Percentiles rank a stretch among this genome's conserved stretches.
These are phyloP conservation scores for Labrus mixtus DNA, from an alignment of 2,113 vertebrate species.

Conservation along the genomic window DNA sequence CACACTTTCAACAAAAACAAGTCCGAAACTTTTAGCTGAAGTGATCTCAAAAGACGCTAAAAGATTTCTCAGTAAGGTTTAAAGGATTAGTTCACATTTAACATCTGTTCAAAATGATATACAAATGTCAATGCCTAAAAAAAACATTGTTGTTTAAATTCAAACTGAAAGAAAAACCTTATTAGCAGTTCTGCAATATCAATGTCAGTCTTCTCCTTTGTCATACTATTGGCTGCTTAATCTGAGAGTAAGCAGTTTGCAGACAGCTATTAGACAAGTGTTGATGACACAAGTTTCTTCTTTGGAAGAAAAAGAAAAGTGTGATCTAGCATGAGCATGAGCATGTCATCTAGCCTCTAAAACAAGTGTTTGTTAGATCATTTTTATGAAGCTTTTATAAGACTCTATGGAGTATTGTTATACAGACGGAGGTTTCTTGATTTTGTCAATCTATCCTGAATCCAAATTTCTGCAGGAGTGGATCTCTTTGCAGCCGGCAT, in stretches of 20 bases:
- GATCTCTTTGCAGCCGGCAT: too few species aligned
- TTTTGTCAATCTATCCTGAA: too few species aligned
- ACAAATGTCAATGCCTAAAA: not conserved
- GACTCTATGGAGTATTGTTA: too few species aligned
- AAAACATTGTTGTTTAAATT: not conserved
- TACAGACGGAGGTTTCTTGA: too few species aligned
- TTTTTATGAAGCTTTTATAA: too few species aligned
- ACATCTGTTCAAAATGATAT: not conserved
- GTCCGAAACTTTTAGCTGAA: not conserved
- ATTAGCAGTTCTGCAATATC: not conserved
- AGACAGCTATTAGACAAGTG: not conserved
- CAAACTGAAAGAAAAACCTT: too few species aligned
- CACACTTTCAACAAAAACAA: constrained; percentile 5
- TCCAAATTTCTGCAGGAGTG: too few species aligned
- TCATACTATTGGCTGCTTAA: not conserved
- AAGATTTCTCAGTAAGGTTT: not conserved
- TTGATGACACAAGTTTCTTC: not conserved
- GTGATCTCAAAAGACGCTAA: constrained; percentile 7
- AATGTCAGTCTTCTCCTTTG: too few species aligned
- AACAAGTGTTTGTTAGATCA: too few species aligned
- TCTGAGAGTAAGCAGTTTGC: not conserved
- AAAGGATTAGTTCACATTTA: not conserved
- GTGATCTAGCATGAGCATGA: too few species aligned
- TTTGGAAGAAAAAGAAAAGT: not conserved
- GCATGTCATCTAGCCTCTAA: not conserved